Conservation (phyloP, 64 coral and sea anemone genomes). For the Porites australiensis region DNA sequence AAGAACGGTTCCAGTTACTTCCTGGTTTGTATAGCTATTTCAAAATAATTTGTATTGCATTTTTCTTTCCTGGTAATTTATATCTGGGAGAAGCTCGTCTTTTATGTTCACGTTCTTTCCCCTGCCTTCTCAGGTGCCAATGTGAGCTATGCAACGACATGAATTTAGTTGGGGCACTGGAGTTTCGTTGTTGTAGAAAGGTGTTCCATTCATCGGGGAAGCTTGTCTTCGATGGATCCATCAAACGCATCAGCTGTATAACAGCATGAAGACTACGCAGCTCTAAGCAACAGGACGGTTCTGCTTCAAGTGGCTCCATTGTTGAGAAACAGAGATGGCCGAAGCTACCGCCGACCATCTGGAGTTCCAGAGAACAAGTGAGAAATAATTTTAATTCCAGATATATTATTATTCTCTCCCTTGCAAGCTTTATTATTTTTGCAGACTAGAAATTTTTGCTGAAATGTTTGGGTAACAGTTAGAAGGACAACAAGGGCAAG, state of each 20-base stretch:
- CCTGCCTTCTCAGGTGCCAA: conserved; percentile 46
- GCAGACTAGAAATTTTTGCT: no score
- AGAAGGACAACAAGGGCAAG: no score
- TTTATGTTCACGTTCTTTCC: not conserved
- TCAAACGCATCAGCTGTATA: conserved; percentile 47
- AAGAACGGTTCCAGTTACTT: no score
- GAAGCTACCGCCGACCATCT: not conserved
- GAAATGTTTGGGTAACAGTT: no score
- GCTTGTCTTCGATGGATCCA: conserved; percentile 62
- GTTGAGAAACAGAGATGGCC: conserved; percentile 29
- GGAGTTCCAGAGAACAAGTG: no score
- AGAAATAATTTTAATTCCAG: no score
- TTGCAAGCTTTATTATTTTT: no score
- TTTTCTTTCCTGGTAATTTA: not conserved
- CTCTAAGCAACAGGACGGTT: conserved; percentile 58
- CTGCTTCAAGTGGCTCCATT: conserved; percentile 37
- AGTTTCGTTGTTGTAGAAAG: conserved; percentile 69
- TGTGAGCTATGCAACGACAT: conserved; percentile 50
- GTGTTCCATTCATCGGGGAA: conserved; percentile 5
- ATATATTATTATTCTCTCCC: no score
- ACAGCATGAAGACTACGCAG: conserved; percentile 55
- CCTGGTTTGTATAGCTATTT: no score
- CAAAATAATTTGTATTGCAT: no score
- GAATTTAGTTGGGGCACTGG: conserved; percentile 32
- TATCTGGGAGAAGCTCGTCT: not conserved